These are phyloP conservation scores for Trematomus bernacchii DNA, from an alignment of 2,797 vertebrate species.

Conservation along the genomic window DNA sequence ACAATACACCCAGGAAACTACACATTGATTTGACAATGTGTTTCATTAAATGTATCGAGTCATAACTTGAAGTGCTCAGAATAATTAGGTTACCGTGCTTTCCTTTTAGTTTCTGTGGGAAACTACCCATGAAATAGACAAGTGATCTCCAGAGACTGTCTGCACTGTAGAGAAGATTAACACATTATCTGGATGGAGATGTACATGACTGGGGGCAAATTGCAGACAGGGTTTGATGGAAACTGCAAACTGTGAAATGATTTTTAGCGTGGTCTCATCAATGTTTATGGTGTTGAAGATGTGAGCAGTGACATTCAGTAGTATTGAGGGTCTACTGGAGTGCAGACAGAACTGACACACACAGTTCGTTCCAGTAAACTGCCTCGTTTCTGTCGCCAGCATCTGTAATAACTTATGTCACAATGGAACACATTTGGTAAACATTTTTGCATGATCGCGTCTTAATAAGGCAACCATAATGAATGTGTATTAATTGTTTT, in stretches of 20 bases:
- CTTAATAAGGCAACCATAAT: slow-evolving; percentile 3
- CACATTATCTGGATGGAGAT: slow-evolving; percentile 71
- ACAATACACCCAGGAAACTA: neutral
- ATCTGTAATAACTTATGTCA: slow-evolving; percentile 37
- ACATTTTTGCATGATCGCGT: slow-evolving; percentile 19
- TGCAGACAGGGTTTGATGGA: slow-evolving; percentile 61
- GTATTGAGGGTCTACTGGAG: slow-evolving; percentile 20
- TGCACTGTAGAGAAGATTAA: slow-evolving; percentile 70
- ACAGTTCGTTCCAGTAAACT: slow-evolving; percentile 28
- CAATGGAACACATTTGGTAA: slow-evolving; percentile 13
- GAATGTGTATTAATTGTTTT: neutral
- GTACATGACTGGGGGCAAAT: slow-evolving; percentile 67
- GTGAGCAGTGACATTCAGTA: slow-evolving; percentile 59
- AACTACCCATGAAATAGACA: slow-evolving; percentile 78
- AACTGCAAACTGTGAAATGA: slow-evolving; percentile 76
- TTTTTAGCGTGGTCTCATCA: slow-evolving; percentile 68
- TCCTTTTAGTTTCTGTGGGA: slow-evolving; percentile 61
- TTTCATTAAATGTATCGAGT: slow-evolving; percentile 17
- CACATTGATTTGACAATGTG: slow-evolving; percentile 10
- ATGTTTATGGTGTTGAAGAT: slow-evolving; percentile 69
- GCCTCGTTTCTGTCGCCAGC: slow-evolving; percentile 16
- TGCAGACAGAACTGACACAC: slow-evolving; percentile 29
- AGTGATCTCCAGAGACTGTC: slow-evolving; percentile 60
- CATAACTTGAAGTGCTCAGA: slow-evolving; percentile 28
- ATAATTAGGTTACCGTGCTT: slow-evolving; percentile 61